Conservation (phyloP, 2,888 invertebrate species). For the Troides oblongomaculatus region DNA sequence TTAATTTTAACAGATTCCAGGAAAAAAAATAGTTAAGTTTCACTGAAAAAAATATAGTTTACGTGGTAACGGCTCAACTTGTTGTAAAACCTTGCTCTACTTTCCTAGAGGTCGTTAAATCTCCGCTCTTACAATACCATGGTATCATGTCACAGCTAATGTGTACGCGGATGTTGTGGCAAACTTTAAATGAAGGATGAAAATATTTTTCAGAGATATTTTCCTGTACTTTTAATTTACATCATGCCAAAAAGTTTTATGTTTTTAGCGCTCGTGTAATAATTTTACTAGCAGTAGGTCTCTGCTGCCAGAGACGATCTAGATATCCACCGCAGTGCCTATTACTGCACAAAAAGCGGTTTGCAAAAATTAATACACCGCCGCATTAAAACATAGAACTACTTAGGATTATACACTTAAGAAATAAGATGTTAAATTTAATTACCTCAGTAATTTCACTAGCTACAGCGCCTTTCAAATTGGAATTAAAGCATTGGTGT, state of each 20-base stretch:
- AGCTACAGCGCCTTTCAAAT: no score
- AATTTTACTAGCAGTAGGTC: neutral
- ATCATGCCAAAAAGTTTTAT: neutral
- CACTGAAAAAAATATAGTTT: neutral
- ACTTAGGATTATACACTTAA: no score
- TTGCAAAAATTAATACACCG: no score
- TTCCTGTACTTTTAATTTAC: neutral
- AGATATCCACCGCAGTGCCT: no score
- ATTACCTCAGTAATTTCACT: no score
- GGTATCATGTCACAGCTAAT: slow-evolving; percentile 45
- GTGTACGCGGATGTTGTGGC: neutral
- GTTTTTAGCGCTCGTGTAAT: neutral
- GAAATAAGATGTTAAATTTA: no score
- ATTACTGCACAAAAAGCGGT: no score
- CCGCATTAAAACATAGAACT: no score
- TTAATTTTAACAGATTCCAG: no score
- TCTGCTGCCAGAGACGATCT: no score
- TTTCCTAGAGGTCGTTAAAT: slow-evolving; percentile 52
- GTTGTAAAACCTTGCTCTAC: slow-evolving; percentile 26
- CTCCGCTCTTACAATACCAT: slow-evolving; percentile 59
- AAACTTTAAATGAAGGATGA: neutral
- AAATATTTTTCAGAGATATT: slow-evolving; percentile 2
- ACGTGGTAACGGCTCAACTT: neutral
- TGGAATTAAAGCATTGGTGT: no score
- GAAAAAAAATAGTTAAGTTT: neutral